Evolutionary conservation across 2,113 vertebrate genomes (phyloP), one percentile per base, ranked within the genome.

Genomic region (Glaucidium brasilianum): DNA sequence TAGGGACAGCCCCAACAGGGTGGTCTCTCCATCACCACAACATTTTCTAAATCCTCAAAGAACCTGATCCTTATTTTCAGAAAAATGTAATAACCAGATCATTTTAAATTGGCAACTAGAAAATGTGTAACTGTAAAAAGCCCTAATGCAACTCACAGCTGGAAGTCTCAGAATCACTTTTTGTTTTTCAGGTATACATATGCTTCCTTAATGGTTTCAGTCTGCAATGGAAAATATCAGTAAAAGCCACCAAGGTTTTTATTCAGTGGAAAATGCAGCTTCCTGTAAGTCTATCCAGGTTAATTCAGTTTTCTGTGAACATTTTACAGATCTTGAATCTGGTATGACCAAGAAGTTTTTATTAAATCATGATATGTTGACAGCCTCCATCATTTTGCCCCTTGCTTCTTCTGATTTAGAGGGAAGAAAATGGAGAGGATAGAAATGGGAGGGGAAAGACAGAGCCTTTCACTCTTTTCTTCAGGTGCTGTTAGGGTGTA

Each of bases 111-210:
- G 75, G 72, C 79, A 95, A 32, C 39, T 59, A 71, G 83, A 91
- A 94, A 80, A 86, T 0, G 15, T 49, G 13, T 69, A 80, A 88
- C 63, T 91, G 59, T 21, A 86, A 77, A 88, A 92, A 67, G 3
- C 20, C n/a, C 16, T 91, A 87, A 89, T 78, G 39, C 43, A 87
- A 50, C 30, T 77, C n/a, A 71, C 64, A 94, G 75, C 73, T 94
- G 94, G 64, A 89, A 71, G 25, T 55, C 86, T 78, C 73, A 63
- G 72, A 86, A 86, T 67, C 11, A 55, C 30, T 67, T 80, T 39
- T 75, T 88, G n/a, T 3, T 85, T 96, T 89, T 96, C 76, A 96
- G 86, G 80, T 92, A 69, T 74, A 22, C 56, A 20, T 77, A 67
- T 35, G 26, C 35, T 84, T 87, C 49, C 47, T 89, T 78, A 86